Evolutionary conservation across 2,113 vertebrate genomes (phyloP).

Genomic region (Eudyptes chrysolophus): DNA sequence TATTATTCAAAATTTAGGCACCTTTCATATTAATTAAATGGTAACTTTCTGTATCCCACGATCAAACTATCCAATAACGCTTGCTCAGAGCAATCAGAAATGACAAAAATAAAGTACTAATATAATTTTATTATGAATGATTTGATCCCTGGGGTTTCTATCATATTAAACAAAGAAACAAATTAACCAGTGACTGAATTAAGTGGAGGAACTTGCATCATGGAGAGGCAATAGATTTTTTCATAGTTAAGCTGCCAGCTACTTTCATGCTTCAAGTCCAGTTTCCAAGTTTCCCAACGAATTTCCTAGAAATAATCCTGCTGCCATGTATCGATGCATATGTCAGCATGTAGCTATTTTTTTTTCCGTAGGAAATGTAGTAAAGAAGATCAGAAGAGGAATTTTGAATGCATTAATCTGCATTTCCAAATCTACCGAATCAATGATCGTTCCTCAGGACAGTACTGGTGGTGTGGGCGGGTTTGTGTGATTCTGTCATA

Average conservation of each 20-base stretch:
- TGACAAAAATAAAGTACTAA: slow-evolving; percentile 67
- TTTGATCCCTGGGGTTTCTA: slow-evolving; percentile 66
- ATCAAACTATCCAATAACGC: slow-evolving; percentile 62
- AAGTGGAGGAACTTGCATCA: slow-evolving; percentile 57
- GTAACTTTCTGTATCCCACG: slow-evolving; percentile 51
- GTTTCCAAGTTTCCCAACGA: background rate
- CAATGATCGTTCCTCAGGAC: background rate
- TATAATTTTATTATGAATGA: slow-evolving; percentile 66
- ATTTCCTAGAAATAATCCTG: background rate
- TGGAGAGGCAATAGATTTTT: slow-evolving; percentile 39
- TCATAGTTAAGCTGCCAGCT: slow-evolving; percentile 22
- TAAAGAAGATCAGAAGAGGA: background rate
- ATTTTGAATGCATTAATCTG: background rate
- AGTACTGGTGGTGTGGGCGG: background rate
- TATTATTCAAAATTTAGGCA: slow-evolving; percentile 63
- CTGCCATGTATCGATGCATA: background rate
- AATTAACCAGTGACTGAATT: slow-evolving; percentile 63
- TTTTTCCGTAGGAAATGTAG: background rate
- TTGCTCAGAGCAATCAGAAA: slow-evolving; percentile 60
- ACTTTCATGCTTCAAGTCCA: background rate
- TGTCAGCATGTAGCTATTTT: background rate
- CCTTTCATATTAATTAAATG: slow-evolving; percentile 67
- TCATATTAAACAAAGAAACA: slow-evolving; percentile 71
- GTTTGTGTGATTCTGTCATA: background rate
- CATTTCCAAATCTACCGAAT: background rate